Base-by-base conservation (phyloP, 2,113 vertebrate species). In the Larimichthys crocea region DNA sequence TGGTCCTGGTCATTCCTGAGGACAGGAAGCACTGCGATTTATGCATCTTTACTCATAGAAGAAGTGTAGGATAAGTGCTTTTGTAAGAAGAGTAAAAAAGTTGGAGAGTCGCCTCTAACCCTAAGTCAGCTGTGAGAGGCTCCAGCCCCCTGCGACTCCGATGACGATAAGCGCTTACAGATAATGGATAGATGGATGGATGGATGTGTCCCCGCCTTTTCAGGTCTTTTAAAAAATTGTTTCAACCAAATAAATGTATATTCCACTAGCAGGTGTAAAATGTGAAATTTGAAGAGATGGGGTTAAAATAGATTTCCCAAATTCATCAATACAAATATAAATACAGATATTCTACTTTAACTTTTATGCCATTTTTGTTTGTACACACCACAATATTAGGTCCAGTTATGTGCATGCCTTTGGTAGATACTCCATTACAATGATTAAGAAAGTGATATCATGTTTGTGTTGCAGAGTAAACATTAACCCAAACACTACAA, bases 1-100 rank as follows among this genome's bases (percentile, higher is more conserved):
- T 87, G 72, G 26, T 84, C 61, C 15, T 26, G 31, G 76, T 83
- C 67, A 70, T 76, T 80, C 26, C 49, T 15, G 16, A 20, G 12
- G 15, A 57, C 3, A 56, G 40, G 20, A 35, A 55, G 60, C 20
- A 63, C 19, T 67, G 5, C 19, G 16, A 17, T 74, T 59, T 53
- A 26, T 48, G 53, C 3, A 40, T 74, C 53, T 67, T 61, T 29
- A 56, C 24, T 17, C 53, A 10, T 40, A 42, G 52, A 57, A 17
- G 56, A 11, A 16, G 31, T 67, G n/a, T 35, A 52, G 1, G 3
- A 64, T 64, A 49, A 74, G 26, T 46, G 40, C 35, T 7, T 73
- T 80, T 62, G 35, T 14, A 15, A 26, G 19, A 53, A 12, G 59
- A 46, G 40, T n/a, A 67, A 67, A 79, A 72, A 24, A 16, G 6